Base-by-base conservation (phyloP, 1,140 invertebrate species). In the Eumeta japonica region DNA sequence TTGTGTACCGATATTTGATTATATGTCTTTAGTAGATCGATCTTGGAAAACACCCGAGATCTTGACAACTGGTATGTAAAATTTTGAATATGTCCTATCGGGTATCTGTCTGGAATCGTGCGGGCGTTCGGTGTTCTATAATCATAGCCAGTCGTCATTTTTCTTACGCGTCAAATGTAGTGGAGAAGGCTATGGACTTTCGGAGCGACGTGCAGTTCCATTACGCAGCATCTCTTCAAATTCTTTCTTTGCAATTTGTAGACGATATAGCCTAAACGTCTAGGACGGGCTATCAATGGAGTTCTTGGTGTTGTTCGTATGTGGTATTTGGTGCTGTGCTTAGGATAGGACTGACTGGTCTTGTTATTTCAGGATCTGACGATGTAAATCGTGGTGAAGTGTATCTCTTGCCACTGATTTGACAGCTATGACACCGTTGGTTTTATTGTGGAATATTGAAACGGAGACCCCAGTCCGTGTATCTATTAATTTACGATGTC, bases 141-240 rank as follows among this genome's bases (percentile, higher is more conserved):
- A 48, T 80, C 77, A 0, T 75, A 72, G 39, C 44, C 54, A 72
- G 4, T 39, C 37, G 3, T 58, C 64, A 39, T 63, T 42, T 33
- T 54, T 48, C 37, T 79, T 78, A 3, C 41, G 43, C 1, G 64
- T 62, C 31, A 80, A 50, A 39, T 75, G 63, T 2, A 78, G 37
- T 12, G 72, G 65, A 3, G 60, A 67, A 10, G 73, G 52, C 74
- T 74, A 81, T 14, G 62, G 37, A 36, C 58, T 60, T n/a, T 52
- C 58, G 0, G 67, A 71, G 1, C 48, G 60, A 4, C 60, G 45
- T 14, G 56, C 51, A n/a, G 65, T 61, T 10, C 63, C 66, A 10
- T 29, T 18, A 29, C 13, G 16, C 37, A 44, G 20, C 38, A 39
- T n/a, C n/a, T n/a, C n/a, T n/a, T n/a, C n/a, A n/a, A n/a, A n/a